A percentile compares a stretch with the other conserved stretches of the same genome.
phyloP scores from a whole-genome alignment of 2,797 vertebrate genomes.

The Halcyon leucocephala region DNA sequence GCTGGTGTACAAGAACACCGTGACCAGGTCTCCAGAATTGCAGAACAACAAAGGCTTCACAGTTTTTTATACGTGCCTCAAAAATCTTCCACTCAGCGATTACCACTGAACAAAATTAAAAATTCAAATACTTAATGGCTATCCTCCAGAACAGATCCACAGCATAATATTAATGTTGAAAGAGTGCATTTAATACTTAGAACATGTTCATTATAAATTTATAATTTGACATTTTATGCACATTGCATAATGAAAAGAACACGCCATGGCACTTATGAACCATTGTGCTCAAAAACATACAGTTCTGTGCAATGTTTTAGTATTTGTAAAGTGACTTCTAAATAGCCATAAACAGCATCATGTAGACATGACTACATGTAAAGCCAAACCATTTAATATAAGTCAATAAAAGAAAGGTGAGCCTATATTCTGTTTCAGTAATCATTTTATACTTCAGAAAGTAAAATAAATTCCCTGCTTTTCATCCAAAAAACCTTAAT shows the following conservation, averaged over 20 bases:
- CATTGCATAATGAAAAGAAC: not conserved
- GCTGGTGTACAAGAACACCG: not conserved
- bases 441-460: not conserved
- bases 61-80: not conserved
- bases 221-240: not conserved
- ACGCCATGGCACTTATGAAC: accelerated
- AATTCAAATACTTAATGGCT: not conserved
- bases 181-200: not conserved
- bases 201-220: not conserved
- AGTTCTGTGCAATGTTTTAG: not conserved
- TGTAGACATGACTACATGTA: not conserved
- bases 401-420: not conserved
- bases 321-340: not conserved
- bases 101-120: not conserved
- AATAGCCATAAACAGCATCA: not conserved
- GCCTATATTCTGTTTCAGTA: not conserved
- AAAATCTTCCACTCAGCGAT: not conserved
- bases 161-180: not conserved
- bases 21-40: not conserved
- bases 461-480: not conserved
- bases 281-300: not conserved
- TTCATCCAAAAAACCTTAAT: not conserved
- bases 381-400: not conserved
- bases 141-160: not conserved
- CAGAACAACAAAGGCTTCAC: not conserved